phyloP scores from a whole-genome alignment of 2,797 vertebrate species.

The Chelidonichthys spinosus region DNA sequence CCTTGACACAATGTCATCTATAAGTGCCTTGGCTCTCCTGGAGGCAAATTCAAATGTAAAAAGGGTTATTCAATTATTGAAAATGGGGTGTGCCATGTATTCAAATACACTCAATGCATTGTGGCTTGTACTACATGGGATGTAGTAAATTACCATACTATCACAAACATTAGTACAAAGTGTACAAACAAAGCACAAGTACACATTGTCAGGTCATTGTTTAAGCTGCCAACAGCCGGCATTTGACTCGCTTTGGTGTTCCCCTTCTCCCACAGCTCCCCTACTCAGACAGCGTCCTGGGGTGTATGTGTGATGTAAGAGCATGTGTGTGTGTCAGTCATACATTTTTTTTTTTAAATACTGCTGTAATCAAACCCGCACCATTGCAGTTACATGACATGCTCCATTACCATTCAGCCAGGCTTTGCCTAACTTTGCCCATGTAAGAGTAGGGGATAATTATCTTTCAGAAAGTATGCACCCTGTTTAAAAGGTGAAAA shows the following conservation, averaged over 20 bases:
- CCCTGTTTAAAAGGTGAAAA: too few relatives aligned
- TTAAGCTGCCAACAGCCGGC: not conserved
- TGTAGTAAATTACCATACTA: not conserved
- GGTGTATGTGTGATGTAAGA: too few relatives aligned
- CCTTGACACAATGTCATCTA: slow-evolving; percentile 94
- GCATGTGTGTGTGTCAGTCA: not conserved
- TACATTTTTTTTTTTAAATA: too few relatives aligned
- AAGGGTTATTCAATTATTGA: not conserved
- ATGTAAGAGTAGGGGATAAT: too few relatives aligned
- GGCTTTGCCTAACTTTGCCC: too few relatives aligned
- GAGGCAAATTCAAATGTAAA: slow-evolving; percentile 6
- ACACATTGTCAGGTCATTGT: not conserved
- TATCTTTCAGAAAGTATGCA: too few relatives aligned
- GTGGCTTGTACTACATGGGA: not conserved
- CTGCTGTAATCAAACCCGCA: too few relatives aligned
- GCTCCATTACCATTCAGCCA: too few relatives aligned
- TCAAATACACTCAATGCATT: not conserved
- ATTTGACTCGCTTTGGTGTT: not conserved
- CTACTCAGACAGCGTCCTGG: not conserved
- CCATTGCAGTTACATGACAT: too few relatives aligned
- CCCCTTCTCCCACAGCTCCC: not conserved
- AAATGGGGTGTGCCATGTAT: not conserved
- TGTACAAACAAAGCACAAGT: not conserved
- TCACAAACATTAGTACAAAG: not conserved
- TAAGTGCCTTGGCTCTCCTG: slow-evolving; percentile 92